Evolutionary conservation across 1,140 invertebrate genomes (phyloP).

Genomic region (Drosophila lacteicornis): DNA sequence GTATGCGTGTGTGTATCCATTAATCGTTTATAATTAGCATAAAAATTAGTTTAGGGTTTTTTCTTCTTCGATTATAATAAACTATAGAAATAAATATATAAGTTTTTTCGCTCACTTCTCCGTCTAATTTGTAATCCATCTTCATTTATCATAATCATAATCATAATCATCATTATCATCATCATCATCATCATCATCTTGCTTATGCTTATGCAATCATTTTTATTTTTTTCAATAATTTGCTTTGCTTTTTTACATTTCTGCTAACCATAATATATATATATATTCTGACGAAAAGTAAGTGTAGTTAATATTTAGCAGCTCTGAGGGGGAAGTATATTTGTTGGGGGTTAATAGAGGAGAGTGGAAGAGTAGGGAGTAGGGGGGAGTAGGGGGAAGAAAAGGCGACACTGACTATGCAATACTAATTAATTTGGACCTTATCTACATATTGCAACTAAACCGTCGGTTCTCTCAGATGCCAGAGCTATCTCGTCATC

Average conservation of each 20-base stretch:
- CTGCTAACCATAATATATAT: conserved; percentile 19
- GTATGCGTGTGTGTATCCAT: conserved; percentile 36
- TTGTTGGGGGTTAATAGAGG: neutral
- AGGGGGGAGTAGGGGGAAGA: conserved; percentile 5
- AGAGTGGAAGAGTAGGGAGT: neutral
- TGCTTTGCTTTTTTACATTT: conserved; percentile 17
- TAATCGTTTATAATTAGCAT: conserved; percentile 65
- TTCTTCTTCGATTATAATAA: conserved; percentile 51
- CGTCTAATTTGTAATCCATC: conserved; percentile 6
- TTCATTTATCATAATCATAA: neutral
- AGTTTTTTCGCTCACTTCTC: conserved; percentile 38
- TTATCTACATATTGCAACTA: conserved; percentile 80
- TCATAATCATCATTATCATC: neutral
- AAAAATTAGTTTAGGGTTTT: conserved; percentile 68
- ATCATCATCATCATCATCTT: neutral
- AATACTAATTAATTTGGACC: conserved; percentile 47
- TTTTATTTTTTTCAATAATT: conserved; percentile 18
- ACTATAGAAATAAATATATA: conserved; percentile 79
- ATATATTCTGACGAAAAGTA: conserved; percentile 22
- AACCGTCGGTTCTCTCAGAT: conserved; percentile 54
- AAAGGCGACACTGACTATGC: conserved; percentile 47
- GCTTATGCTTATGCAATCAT: conserved; percentile 29
- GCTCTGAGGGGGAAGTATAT: conserved; percentile 9
- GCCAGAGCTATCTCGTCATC: conserved; percentile 23
- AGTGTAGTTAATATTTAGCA: conserved; percentile 31